Base-by-base conservation (phyloP, 1,140 invertebrate genomes). In the Archegozetes longisetosus region DNA sequence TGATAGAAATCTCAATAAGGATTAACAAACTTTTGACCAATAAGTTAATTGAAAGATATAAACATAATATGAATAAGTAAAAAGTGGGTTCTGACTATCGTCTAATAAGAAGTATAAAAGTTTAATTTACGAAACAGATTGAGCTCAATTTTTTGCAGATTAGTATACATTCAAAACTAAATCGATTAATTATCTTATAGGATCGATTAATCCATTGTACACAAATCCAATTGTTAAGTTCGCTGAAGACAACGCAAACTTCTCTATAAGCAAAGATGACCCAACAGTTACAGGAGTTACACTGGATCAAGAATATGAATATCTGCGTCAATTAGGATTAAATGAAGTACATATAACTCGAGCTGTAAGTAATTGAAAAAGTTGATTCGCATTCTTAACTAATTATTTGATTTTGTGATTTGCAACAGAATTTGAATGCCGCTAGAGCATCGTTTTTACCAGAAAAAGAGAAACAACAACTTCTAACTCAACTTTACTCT, bases 201-300 rank as follows among this genome's bases (percentile, higher is more conserved):
- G n/a, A n/a, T 68, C 78, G n/a, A 72, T 79, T 53, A 32, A 65
- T 63, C 22, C 23, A 40, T 9, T 40, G 6, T 27, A 58, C 17
- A 70, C 68, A 61, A 72, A 75, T 67, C 72, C 73, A 2, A 67
- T 74, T 48, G 67, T 72, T 14, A 64, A 62, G 64, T 80, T 81
- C 69, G 75, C 75, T n/a, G 67, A 76, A 55, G 79, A 82, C 68
- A 68, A 70, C 4, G 75, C 72, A 2, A 80, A 79, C 63, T 80
- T 80, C 61, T 81, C 79, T 13, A 71, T 82, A 40, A 80, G 71
- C 63, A 77, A 77, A 9, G 80, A 82, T 68, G 80, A 82, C 66
- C 75, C 80, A 1, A 75, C 75, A 3, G 66, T 81, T 22, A 78
- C 78, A 24, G 72, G 71, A 47, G 73, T 74, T 13, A 67, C 66